Conservation (phyloP, 2,888 invertebrate genomes). For the Hofmannophila pseudospretella region DNA sequence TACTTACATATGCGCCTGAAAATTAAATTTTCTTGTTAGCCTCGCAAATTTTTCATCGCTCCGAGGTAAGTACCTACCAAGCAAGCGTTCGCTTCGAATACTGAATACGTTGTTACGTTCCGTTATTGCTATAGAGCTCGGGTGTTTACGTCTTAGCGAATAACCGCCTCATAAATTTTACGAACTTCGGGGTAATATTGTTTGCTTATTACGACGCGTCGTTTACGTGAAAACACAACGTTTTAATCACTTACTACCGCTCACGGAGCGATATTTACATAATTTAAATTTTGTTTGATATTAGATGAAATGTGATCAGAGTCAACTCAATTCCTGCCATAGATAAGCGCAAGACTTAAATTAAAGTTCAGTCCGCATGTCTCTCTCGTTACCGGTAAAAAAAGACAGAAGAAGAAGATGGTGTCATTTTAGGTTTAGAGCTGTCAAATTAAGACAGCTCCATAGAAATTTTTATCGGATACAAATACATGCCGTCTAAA, state of each 20-base stretch:
- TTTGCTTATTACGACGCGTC: conserved; percentile 55
- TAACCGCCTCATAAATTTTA: conserved; percentile 67
- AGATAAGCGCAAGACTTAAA: too few species aligned
- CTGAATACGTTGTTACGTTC: conserved; percentile 37
- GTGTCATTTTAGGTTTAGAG: too few species aligned
- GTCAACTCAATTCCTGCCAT: too few species aligned
- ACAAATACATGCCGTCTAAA: too few species aligned
- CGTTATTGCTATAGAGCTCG: conserved; percentile 33
- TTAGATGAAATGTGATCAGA: not conserved
- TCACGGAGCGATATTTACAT: conserved; percentile 44
- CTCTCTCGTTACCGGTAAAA: too few species aligned
- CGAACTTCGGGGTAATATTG: conserved; percentile 57
- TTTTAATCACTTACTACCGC: conserved; percentile 34
- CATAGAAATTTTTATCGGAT: too few species aligned
- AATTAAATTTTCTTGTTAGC: conserved; percentile 9
- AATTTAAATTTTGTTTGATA: conserved; percentile 45
- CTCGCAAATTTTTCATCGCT: conserved; percentile 14
- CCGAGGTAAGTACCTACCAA: conserved; percentile 17
- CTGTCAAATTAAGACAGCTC: too few species aligned
- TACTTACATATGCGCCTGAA: conserved; percentile 5
- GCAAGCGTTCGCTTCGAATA: conserved; percentile 27
- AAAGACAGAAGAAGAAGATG: too few species aligned
- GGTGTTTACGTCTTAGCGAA: conserved; percentile 54
- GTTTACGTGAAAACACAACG: conserved; percentile 40
- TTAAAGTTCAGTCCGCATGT: too few species aligned